Evolutionary conservation across 2,797 vertebrate genomes (phyloP), one percentile per base, ranked within the genome.

Genomic region (Peromyscus nudipes): DNA sequence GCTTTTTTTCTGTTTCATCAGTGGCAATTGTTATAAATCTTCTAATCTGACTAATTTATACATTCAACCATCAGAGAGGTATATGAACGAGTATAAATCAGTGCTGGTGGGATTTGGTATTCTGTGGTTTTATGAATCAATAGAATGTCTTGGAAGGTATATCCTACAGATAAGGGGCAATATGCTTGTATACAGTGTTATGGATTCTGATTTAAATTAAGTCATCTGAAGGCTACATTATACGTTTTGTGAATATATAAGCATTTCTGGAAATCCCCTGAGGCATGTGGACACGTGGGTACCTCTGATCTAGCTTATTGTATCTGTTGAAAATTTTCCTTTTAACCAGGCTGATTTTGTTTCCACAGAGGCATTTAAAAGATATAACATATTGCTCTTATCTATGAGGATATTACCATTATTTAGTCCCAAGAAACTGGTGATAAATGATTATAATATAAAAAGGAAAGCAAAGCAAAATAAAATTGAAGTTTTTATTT

Each of bases 381-480:
- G 77, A 52, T 46, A 29, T 34, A 43, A 27, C 9, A n/a, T 9
- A n/a, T 34, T 92, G 8, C 1, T 80, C 10, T 80, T 96, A 76
- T 46, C 7, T 81, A 34, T 29, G 77, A 81, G 69, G 71, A 93
- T 77, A 75, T 86, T 76, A 64, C 34, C 19, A 21, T 89, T 64
- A 77, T 4, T 82, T 2, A 60, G 55, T 92, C 12, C 23, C 75
- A 62, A 95, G 81, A 89, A 52, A 73, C n/a, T 96, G 64, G 55
- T 92, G 46, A 71, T 27, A 89, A 77, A 89, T 76, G 19, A n/a
- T 96, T 86, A 34, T 0, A 55, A 73, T 86, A 79, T 89, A 19
- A 52, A 91, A 95, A 92, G 43, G n/a, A 8, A 86, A 65, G 37
- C 10, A 77, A 71, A 60, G 31, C 52, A 71, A 84, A 49, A 69